Evolutionary conservation across 2,888 invertebrate genomes (phyloP), one percentile per base, ranked within the genome.

Genomic region (Dermolepida albohirtum): DNA sequence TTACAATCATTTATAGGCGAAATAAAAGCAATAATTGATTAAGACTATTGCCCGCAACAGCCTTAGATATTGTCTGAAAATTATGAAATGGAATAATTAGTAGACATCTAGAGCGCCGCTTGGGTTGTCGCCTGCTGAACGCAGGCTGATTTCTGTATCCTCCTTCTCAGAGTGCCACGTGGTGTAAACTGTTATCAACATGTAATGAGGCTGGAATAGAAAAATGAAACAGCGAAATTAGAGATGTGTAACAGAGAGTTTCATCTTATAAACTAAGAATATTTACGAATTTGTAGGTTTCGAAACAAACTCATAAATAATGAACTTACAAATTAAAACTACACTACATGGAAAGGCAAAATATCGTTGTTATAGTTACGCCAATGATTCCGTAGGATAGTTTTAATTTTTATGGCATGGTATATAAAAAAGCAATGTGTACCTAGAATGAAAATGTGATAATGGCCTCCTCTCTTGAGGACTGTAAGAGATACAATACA

Each of bases 171-270:
- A n/a, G 64, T n/a, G n/a, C n/a, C 8, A 22, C 27, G 40, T 8
- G n/a, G 11, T n/a, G 22, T 57, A 12, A 43, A 22, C 10, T 57
- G 7, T 55, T 43, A 43, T 57, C 43, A 70, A 66, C 57, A 68
- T 70, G 59, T 71, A 65, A 73, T 68, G 70, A 74, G 70, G 78
- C 82, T 82, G 82, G 72, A 82, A 82, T 79, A 81, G 73, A 81
- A 78, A 80, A 80, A 79, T 78, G 77, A 81, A 76, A 81, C 76
- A 78, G 74, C 74, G 65, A 72, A 68, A 78, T 78, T 78, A 78
- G 78, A 74, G 67, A 73, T 66, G 66, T 69, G 43, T 54, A 27
- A 5, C 14, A 34, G 2, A 34, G 6, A 34, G 6, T 34, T 34
- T 34, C 34, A 34, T 34, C 34, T 34, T 34, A 34, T 5, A 10